phyloP scores from a whole-genome alignment of 2,113 vertebrate genomes.

The Burhinus bistriatus region DNA sequence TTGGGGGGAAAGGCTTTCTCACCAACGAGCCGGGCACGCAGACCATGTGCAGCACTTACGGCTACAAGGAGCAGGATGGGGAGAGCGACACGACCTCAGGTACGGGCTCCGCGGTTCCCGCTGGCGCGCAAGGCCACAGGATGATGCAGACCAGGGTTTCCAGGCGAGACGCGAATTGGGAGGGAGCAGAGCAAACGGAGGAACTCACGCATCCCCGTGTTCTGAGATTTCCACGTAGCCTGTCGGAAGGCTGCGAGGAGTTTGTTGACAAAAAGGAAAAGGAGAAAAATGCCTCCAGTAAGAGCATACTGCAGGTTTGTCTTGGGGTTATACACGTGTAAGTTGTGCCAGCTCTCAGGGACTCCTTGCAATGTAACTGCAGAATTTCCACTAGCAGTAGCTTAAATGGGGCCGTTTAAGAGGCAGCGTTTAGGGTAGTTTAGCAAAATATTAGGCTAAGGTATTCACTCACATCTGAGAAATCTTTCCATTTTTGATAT shows the following conservation, averaged over 20 bases:
- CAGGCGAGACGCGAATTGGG: neutral
- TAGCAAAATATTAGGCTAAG: neutral
- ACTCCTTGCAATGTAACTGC: neutral
- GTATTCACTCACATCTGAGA: neutral
- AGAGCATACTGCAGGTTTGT: neutral
- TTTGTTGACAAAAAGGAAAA: neutral
- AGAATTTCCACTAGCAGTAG: neutral
- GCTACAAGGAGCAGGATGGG: conserved; percentile 69
- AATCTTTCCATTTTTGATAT: neutral
- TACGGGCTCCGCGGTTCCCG: neutral
- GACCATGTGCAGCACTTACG: conserved; percentile 35
- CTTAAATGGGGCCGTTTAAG: neutral
- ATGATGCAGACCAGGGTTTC: neutral
- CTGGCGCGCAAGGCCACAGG: neutral
- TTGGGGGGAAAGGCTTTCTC: conserved; percentile 76
- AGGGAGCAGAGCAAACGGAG: neutral
- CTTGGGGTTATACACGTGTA: neutral
- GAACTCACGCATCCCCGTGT: neutral
- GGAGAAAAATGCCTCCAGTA: neutral
- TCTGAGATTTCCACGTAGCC: neutral
- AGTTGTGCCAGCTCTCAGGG: neutral
- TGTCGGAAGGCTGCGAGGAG: neutral
- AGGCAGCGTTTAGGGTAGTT: neutral
- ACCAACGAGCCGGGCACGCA: conserved; percentile 70
- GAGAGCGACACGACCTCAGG: conserved; percentile 65